Evolutionary conservation across 2,113 vertebrate genomes (phyloP), one percentile per base, ranked within the genome.

Genomic region (Neolamprologus sp.): DNA sequence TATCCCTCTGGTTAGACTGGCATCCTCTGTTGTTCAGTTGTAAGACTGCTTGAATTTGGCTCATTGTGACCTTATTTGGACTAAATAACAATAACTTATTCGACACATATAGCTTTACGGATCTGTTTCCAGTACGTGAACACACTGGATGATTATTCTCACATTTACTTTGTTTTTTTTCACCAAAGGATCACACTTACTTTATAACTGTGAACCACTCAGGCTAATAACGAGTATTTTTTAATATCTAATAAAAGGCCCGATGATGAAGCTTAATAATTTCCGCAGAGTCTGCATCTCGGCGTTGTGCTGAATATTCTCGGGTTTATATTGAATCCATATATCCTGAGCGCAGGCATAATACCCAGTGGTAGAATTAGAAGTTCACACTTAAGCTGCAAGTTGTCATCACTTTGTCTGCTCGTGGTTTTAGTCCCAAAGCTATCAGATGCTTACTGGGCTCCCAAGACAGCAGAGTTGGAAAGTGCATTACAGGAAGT

Each of bases 351-450:
- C 16, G 1, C 33, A 65, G 60, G 49, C 54, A 68, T 65, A 88
- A 88, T 82, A 85, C 82, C 55, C 90, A 83, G 79, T 19, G 80
- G 91, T 60, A 31, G 71, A 87, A 89, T 93, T 82, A 82, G 19
- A 81, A 57, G 73, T 94, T 94, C 88, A 80, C 90, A 84, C 88
- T 82, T 53, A 85, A 83, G 81, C 85, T 54, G 82, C 4, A 42
- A 89, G 73, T 85, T 87, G 85, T 94, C 85, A 90, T 93, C 92
- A 85, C 83, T 91, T 90, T 92, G 85, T 68, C 75, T 31, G 80
- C 58, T 53, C 19, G 80, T 83, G 55, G 68, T 87, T 91, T 87
- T 57, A 86, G 81, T 92, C 92, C 82, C 86, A 87, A 68, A 84
- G 85, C 82, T 57, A 79, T 28, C 90, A 92, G 85, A 89, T 88